Evolutionary conservation across 2,888 invertebrate genomes (phyloP), one percentile per base, ranked within the genome.

Genomic region (Leucophora obtusa): DNA sequence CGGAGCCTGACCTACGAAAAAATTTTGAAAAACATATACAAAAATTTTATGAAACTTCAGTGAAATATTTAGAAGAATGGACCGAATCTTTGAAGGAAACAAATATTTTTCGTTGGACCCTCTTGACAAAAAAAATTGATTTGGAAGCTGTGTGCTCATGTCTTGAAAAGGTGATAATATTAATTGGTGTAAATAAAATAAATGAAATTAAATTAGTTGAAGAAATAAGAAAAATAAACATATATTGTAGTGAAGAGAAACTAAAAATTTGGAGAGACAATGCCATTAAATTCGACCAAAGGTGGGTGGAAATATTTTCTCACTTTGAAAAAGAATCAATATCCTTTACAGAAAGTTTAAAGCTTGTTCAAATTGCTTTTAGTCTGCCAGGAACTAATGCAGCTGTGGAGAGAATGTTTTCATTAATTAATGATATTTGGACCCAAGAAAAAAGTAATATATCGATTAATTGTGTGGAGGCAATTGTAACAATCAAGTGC

Each of bases 141-240:
- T 54, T 66, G 66, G 66, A 66, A 66, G 54, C 54, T 54, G 66
- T 72, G 50, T 76, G 53, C 54, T 76, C 76, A 51, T 76, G 69
- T 76, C 69, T 69, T 11, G 69, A 69, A 68, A 68, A 75, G 35
- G 38, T 68, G 68, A 54, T 17, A 75, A 68, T 75, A 73, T 65
- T 73, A 68, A 51, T 68, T 59, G 75, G 60, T 68, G 33, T 53
- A 59, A 51, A 38, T 74, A 66, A 74, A 66, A 66, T 59, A 60
- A 62, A 75, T 60, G 43, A 75, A 53, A 68, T 24, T 14, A 75
- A 75, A 68, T 53, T 68, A 68, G 54, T 68, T 66, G 60, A 74
- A 66, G 68, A 74, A 74, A 74, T 74, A 65, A 66, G 66, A 74
- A 74, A 75, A 75, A 76, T 76, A 54, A 69, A 76, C 62, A 76